Evolutionary conservation across 2,113 vertebrate species (phyloP).

Genomic region (Ciconia boyciana): DNA sequence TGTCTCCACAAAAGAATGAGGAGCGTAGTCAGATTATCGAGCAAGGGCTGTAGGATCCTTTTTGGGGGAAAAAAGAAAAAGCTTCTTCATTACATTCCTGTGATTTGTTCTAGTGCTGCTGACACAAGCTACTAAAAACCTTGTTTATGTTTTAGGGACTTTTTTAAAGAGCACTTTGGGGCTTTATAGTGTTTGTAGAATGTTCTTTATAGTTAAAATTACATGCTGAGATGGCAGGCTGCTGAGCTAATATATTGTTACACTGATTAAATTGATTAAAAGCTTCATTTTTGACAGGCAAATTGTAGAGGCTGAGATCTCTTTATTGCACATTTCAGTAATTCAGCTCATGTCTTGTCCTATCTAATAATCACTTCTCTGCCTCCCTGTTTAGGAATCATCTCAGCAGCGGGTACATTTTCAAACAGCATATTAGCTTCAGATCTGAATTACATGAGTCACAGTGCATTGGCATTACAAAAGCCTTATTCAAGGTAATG

Average conservation of each 20-base stretch:
- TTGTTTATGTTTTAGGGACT: constrained; percentile 33
- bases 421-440: constrained; percentile 39
- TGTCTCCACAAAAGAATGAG: background rate
- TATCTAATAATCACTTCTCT: constrained; percentile 52
- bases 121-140: constrained; percentile 31
- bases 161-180: constrained; percentile 26
- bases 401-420: constrained; percentile 28
- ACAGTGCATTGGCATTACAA: constrained; percentile 18
- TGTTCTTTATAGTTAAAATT: constrained; percentile 27
- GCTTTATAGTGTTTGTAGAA: constrained; percentile 46
- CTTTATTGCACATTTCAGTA: constrained; percentile 36
- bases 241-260: constrained; percentile 41
- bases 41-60: background rate
- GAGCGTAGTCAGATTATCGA: background rate
- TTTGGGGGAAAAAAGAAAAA: background rate
- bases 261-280: constrained; percentile 60
- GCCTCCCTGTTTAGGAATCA: constrained; percentile 34
- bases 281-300: constrained; percentile 40
- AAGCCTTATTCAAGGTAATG: constrained; percentile 16
- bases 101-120: constrained; percentile 25
- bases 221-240: constrained; percentile 19
- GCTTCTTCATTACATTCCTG: background rate
- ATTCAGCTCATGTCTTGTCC: constrained; percentile 60
- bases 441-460: constrained; percentile 42
- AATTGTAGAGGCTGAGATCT: background rate